Evolutionary conservation across 2,113 vertebrate species (phyloP).

Genomic region (Ptilorrhoa leucosticta): DNA sequence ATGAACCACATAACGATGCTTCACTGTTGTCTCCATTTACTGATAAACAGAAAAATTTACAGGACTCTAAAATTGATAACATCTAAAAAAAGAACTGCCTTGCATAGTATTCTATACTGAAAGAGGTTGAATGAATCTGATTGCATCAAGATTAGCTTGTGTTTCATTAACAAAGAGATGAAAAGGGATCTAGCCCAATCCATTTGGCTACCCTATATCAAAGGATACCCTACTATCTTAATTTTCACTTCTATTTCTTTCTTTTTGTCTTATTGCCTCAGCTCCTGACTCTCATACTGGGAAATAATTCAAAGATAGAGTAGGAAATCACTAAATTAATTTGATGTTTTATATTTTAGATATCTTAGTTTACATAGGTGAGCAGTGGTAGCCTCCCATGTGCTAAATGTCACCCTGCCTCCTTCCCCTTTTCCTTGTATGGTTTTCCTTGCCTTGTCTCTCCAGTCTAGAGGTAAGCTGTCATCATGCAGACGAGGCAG

Average conservation of each 20-base stretch:
- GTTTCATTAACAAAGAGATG: not conserved
- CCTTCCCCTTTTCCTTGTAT: not conserved
- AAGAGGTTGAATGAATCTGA: not conserved
- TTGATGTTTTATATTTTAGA: not conserved
- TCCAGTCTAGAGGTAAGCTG: not conserved
- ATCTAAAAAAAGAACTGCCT: not conserved
- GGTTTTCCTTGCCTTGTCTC: not conserved
- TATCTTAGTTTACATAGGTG: not conserved
- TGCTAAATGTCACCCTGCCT: not conserved
- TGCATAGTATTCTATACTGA: not conserved
- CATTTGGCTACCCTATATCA: not conserved
- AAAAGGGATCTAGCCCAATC: not conserved
- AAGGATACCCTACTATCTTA: not conserved
- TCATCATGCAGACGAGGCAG: not conserved
- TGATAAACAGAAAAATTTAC: not conserved
- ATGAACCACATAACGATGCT: not conserved
- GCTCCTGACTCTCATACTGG: not conserved
- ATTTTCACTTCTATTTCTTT: not conserved
- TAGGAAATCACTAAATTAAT: not conserved
- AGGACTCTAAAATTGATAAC: not conserved
- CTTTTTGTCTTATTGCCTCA: not conserved
- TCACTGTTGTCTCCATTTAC: not conserved
- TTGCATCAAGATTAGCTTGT: not conserved
- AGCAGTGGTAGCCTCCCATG: not conserved
- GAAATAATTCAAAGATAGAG: not conserved